phyloP scores from a whole-genome alignment of 1,140 invertebrate genomes.

The Dufourea novaeangliae region DNA sequence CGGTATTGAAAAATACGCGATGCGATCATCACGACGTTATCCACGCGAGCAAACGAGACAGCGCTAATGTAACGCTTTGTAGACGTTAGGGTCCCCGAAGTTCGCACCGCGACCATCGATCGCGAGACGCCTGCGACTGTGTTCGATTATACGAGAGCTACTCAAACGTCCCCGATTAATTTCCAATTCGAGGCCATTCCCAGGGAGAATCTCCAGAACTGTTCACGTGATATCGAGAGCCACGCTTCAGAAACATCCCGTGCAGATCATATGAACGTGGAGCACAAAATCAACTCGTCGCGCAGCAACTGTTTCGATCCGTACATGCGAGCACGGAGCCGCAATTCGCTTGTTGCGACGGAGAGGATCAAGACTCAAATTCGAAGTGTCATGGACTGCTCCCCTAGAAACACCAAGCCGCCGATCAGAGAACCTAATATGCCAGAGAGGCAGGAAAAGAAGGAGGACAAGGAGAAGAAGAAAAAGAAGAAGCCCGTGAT shows the following conservation, averaged over 20 bases:
- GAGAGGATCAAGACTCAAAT: not conserved
- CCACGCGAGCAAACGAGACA: slow-evolving; percentile 10
- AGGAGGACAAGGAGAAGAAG: slow-evolving; percentile 68
- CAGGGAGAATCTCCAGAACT: not conserved
- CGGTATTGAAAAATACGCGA: too few relatives aligned
- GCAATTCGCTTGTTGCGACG: not conserved
- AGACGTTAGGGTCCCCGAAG: slow-evolving; percentile 36
- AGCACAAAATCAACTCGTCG: not conserved
- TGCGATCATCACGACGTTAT: too few relatives aligned
- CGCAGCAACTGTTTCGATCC: not conserved
- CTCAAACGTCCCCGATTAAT: not conserved
- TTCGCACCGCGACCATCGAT: slow-evolving; percentile 18
- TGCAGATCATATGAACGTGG: not conserved
- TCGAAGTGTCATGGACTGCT: slow-evolving; percentile 48
- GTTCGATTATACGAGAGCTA: too few relatives aligned
- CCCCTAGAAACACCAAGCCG: slow-evolving; percentile 56
- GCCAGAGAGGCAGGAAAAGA: slow-evolving; percentile 68
- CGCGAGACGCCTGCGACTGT: too few relatives aligned
- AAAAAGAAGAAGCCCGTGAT: slow-evolving; percentile 71
- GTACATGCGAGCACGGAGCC: not conserved
- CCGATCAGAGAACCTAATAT: slow-evolving; percentile 72
- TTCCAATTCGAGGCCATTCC: not conserved
- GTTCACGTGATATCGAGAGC: not conserved
- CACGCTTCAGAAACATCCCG: not conserved
- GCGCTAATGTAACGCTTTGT: slow-evolving; percentile 52